These are phyloP conservation scores for Rhineura floridana DNA, from an alignment of 2,113 vertebrate species.

Conservation along the genomic window DNA sequence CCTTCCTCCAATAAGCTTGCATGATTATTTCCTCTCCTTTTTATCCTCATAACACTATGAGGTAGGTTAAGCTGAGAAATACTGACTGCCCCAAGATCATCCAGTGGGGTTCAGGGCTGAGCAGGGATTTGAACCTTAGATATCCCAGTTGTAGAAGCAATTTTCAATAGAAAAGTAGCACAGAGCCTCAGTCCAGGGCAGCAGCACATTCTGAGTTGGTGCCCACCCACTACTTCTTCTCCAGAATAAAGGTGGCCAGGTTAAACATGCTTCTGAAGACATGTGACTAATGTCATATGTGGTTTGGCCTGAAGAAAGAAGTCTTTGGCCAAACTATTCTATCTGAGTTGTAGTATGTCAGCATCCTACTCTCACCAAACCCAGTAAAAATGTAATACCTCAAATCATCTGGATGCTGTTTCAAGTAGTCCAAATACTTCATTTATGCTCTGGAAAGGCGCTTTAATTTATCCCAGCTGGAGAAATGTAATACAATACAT, in stretches of 20 bases:
- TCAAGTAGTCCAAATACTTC: slow-evolving; percentile 40
- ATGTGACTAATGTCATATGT: background rate
- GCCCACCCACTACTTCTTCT: background rate
- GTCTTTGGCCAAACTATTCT: slow-evolving; percentile 1
- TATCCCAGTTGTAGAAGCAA: background rate
- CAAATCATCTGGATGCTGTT: slow-evolving; percentile 4
- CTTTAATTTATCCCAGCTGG: slow-evolving; percentile 38
- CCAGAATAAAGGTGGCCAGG: background rate
- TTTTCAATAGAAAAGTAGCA: background rate
- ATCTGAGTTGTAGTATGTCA: accelerated
- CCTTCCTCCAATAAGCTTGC: background rate
- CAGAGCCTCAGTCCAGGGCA: background rate
- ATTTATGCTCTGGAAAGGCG: slow-evolving; percentile 20
- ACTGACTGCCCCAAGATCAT: background rate
- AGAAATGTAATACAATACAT: slow-evolving; percentile 37
- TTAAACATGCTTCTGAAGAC: background rate
- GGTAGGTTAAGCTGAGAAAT: background rate
- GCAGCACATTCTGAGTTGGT: background rate
- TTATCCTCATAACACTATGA: too few relatives aligned
- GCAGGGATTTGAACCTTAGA: background rate
- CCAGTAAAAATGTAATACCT: slow-evolving; percentile 2
- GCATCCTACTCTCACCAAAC: background rate
- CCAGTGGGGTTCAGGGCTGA: background rate
- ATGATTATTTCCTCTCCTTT: background rate
- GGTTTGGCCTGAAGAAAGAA: background rate